phyloP scores from a whole-genome alignment of 2,797 vertebrate species.

The Sebastolobus alascanus region DNA sequence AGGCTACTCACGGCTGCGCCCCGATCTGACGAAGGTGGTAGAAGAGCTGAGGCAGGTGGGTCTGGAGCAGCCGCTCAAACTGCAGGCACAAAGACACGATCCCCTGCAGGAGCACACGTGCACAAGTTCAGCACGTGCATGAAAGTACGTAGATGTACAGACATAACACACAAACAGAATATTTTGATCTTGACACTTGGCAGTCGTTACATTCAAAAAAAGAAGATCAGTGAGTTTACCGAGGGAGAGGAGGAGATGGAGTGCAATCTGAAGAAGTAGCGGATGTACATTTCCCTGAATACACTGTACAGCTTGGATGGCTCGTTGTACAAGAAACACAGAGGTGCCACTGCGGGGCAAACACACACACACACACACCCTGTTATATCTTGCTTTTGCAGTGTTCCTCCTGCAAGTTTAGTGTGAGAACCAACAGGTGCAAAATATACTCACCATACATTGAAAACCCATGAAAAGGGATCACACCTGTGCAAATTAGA shows the following conservation, averaged over 20 bases:
- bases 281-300: slow-evolving; percentile 98
- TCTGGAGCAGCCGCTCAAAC: slow-evolving; percentile 96
- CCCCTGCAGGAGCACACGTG: slow-evolving; percentile 85
- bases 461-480: slow-evolving; percentile 98
- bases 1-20: slow-evolving; percentile 94
- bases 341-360: slow-evolving; percentile 91
- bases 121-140: not conserved
- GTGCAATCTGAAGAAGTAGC: slow-evolving; percentile 98
- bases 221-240: slow-evolving; percentile 82
- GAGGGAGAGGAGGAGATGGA: slow-evolving; percentile 97
- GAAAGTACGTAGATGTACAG: not conserved
- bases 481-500: slow-evolving; percentile 88
- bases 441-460: slow-evolving; percentile 95
- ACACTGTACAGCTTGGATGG: slow-evolving; percentile 96
- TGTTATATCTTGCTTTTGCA: not conserved
- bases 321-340: slow-evolving; percentile 99
- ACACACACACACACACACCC: slow-evolving; percentile 28
- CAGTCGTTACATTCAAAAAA: no score
- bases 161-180: not conserved
- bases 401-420: not conserved
- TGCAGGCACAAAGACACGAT: slow-evolving; percentile 96
- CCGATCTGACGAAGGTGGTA: slow-evolving; percentile 96
- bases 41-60: slow-evolving; percentile 96
- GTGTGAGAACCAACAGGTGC: not conserved
- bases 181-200: not conserved